Evolutionary conservation across 2,888 invertebrate species (phyloP), one percentile per base, ranked within the genome.

Genomic region (Fragum fragum): DNA sequence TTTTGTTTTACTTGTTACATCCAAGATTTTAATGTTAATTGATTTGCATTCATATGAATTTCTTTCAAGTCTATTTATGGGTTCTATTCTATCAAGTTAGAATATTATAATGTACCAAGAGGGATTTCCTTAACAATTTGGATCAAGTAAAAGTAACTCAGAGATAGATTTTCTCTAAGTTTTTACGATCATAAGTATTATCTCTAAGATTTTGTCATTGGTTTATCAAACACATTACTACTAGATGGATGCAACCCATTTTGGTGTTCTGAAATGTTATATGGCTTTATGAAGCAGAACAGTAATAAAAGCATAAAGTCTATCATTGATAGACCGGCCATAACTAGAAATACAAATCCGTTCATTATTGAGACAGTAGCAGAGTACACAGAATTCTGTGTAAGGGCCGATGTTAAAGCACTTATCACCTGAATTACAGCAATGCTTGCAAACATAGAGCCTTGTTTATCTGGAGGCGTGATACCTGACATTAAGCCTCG

Each of bases 401-500:
- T 28, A 26, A 70, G 69, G 5, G 75, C 16, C 42, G 68, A 66
- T 1, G 74, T 18, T 21, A 85, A 21, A 59, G 53, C 76, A n/a
- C 79, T 61, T 0, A 85, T 3, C 11, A 74, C 76, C 61, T 85
- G 61, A 16, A 85, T 70, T 2, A 59, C 70, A 11, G 81, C 76
- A 11, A 85, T 28, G 26, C 84, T 79, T 7, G 84, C 81, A 61
- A 85, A 85, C 78, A 85, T 57, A 9, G 84, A 73, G 0, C 84
- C 85, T 55, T 85, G 85, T 61, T 72, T 81, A 28, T 81, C 76
- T 23, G 79, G 26, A 0, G 76, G 29, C 0, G 85, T 81, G 32
- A 81, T 71, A 14, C 23, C 72, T 5, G 85, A 85, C 81, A 85
- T 79, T 26, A 85, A 69, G n/a, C 76, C 81, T 28, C 85, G 79